Conservation (phyloP, 2,888 invertebrate genomes). For the Stenodera caucasica region DNA sequence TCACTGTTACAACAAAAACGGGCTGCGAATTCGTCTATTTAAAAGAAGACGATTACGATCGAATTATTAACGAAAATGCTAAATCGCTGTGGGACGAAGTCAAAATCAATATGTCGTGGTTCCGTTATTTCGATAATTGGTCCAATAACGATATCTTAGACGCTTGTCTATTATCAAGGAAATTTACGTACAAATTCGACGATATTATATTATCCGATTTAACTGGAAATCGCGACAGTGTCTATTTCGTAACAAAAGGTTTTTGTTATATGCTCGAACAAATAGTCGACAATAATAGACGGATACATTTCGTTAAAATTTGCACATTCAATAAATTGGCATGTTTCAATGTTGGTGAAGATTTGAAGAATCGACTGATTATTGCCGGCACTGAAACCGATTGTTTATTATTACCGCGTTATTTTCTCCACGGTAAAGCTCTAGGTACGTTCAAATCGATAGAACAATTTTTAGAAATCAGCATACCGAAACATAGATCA, state of each 20-base stretch:
- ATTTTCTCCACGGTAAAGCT: constrained; percentile 69
- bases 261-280: constrained; percentile 65
- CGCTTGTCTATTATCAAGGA: constrained; percentile 67
- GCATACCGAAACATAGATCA: constrained; percentile 62
- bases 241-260: constrained; percentile 63
- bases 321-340: constrained; percentile 56
- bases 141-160: constrained; percentile 63
- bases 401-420: constrained; percentile 70
- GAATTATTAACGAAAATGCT: constrained; percentile 61
- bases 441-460: constrained; percentile 69
- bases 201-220: constrained; percentile 62
- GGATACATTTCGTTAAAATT: constrained; percentile 56
- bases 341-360: constrained; percentile 73
- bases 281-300: constrained; percentile 45
- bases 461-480: constrained; percentile 61
- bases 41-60: constrained; percentile 65
- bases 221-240: constrained; percentile 51
- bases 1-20: constrained; percentile 63
- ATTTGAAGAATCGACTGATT: constrained; percentile 64
- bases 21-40: constrained; percentile 66
- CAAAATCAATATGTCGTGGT: constrained; percentile 61
- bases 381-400: constrained; percentile 66
- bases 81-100: constrained; percentile 66
- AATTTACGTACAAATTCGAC: constrained; percentile 60
- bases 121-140: constrained; percentile 67